Evolutionary conservation across 1,140 invertebrate species (phyloP), one percentile per base, ranked within the genome.

Genomic region (Drosophila lacteicornis): DNA sequence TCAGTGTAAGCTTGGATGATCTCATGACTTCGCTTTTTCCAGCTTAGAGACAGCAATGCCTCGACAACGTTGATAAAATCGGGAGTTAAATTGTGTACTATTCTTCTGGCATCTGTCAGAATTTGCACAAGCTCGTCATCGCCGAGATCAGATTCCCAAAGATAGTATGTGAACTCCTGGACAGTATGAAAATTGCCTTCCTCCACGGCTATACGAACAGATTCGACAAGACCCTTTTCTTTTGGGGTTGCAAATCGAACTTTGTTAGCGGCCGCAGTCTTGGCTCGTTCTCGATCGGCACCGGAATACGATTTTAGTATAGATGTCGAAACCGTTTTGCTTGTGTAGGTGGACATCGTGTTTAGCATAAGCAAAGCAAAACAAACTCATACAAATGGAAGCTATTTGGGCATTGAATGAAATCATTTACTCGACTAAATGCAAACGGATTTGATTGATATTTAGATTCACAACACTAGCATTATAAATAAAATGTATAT

Each of bases 61-160:
- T 96, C 95, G n/a, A 96, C 93, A 82, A 96, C 93, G 43, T 94
- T 88, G 69, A 93, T 93, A 75, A 95, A 94, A 11, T 82, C 93
- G 75, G 77, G 93, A 74, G 88, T 94, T 25, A 96, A 82, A 19
- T 94, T 79, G 38, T 94, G 93, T n/a, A 95, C 94, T 84, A 95
- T 94, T 69, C 94, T 93, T 47, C 92, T 94, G 9, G 94, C 93
- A 91, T 95, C 94, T 47, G 83, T 85, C 12, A 96, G 71, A 27
- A 96, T 85, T 8, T 92, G 75, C 5, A 94, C 75, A 42, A 96
- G 92, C 65, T 96, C 95, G 13, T 85, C 80, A 90, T 96, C 95
- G 33, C 49, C 51, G 0, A 92, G 47, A n/a, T 79, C 73, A 9
- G 76, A 66, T 61, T 92, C 87, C 2, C 45, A 36, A 4, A 92